A percentile compares a stretch with the other conserved stretches of the same genome.
These are phyloP conservation scores for Gambusia yucatana DNA, from an alignment of 2,797 vertebrate genomes.

Conservation along the genomic window DNA sequence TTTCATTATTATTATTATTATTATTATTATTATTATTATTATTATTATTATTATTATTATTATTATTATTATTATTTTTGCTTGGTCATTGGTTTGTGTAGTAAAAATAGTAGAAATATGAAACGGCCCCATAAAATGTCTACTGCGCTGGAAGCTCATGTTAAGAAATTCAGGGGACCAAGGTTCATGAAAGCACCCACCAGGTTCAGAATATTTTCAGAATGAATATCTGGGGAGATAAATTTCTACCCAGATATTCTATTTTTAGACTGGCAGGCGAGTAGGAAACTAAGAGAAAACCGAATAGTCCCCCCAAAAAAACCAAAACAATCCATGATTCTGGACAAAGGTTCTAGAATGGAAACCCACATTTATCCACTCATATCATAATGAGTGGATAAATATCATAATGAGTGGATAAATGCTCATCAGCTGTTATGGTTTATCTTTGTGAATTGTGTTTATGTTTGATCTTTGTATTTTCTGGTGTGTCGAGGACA, in stretches of 20 bases:
- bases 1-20: too few relatives aligned
- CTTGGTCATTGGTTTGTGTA: neutral
- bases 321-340: neutral
- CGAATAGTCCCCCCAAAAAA: too few relatives aligned
- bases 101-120: neutral
- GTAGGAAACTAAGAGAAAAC: neutral
- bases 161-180: neutral
- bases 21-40: neutral
- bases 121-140: neutral
- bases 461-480: constrained; percentile 46
- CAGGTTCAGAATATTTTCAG: neutral
- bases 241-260: neutral
- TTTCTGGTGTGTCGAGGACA: constrained; percentile 33
- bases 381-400: constrained; percentile 33
- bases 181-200: neutral
- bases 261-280: neutral
- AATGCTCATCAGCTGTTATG: constrained; percentile 64
- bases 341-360: neutral
- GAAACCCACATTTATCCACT: neutral
- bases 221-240: neutral
- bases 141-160: neutral
- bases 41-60: too few relatives aligned
- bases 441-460: constrained; percentile 51
- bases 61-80: neutral
- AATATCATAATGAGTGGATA: constrained; percentile 42